Percentiles rank a stretch among this genome's conserved stretches.
Evolutionary conservation across 2,797 vertebrate species (phyloP).

Genomic region (Hapalemur alaotrensis): DNA sequence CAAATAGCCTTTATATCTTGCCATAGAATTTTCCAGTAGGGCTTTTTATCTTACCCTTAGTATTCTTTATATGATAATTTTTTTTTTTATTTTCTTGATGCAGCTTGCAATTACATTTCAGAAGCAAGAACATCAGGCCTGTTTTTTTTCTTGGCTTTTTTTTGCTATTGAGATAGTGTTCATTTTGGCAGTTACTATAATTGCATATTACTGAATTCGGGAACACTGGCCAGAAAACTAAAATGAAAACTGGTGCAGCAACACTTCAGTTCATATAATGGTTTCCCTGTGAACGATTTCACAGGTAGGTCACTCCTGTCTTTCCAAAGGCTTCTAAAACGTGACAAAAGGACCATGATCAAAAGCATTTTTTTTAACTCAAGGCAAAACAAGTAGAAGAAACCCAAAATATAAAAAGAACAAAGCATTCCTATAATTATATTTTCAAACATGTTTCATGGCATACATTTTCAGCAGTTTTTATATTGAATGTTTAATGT

Average conservation of each 20-base stretch:
- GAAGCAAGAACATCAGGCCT: constrained; percentile 49
- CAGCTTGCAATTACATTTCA: constrained; percentile 77
- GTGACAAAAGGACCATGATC: neutral
- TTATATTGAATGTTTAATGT: neutral
- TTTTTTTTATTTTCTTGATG: constrained; percentile 67
- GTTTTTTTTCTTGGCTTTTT: neutral
- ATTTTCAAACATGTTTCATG: neutral
- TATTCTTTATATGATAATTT: constrained; percentile 58
- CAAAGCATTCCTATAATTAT: neutral
- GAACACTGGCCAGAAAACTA: constrained; percentile 26
- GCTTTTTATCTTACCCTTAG: constrained; percentile 47
- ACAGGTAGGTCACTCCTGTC: neutral
- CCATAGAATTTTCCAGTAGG: neutral
- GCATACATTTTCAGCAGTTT: neutral
- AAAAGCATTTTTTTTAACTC: constrained; percentile 48
- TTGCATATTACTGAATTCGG: constrained; percentile 58
- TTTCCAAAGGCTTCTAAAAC: neutral
- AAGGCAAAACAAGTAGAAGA: constrained; percentile 44
- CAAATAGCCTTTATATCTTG: constrained; percentile 49
- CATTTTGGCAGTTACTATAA: constrained; percentile 75
- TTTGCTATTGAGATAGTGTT: constrained; percentile 62
- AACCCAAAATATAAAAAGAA: constrained; percentile 32
- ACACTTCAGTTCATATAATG: neutral
- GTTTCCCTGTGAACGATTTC: constrained; percentile 2
- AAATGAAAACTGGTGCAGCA: neutral